Evolutionary conservation across 2,888 invertebrate genomes (phyloP), one percentile per base, ranked within the genome.

Genomic region (Ochropleura leucogaster): DNA sequence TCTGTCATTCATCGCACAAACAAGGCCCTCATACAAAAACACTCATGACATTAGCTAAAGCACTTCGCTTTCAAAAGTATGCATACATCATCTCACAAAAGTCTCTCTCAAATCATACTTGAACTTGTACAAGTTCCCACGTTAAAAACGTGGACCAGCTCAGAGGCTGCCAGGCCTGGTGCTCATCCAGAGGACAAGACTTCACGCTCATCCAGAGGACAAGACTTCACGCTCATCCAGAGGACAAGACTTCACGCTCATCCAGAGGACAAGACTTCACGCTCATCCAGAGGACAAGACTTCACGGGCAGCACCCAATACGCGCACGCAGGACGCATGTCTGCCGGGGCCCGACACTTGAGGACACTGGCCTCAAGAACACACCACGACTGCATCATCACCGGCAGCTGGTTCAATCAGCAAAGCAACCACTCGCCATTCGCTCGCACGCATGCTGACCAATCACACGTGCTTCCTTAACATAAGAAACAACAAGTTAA

Each of bases 21-120:
- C 59, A 59, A 40, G 59, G 59, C 40, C 59, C 59, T 59, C 59
- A 40, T 18, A 40, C 59, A 59, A 59, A 59, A 59, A 40, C 18
- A 42, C 42, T 18, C 18, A 2, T 40, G 16, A 9, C 9, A 60
- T 10, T 2, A 42, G 30, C 18, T 42, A 42, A 40, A n/a, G 3
- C 42, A 60, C 60, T 60, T 60, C 42, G 10, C 60, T 60, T 60
- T 40, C 42, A 60, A 42, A 42, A 2, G n/a, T 42, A 42, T 42
- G 60, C 42, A 60, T 60, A 42, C 60, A 42, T 60, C 60, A 30
- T 30, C 18, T 18, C 18, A 60, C 51, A 51, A 14, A 51, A 16
- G 55, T 57, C 55, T 57, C 53, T n/a, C n/a, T n/a, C 10, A 8
- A 9, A 40, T 60, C 59, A 40, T 60, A 60, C 60, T 42, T 40